phyloP scores from a whole-genome alignment of 2,888 invertebrate genomes.

The Cordylochernes scorpioides region DNA sequence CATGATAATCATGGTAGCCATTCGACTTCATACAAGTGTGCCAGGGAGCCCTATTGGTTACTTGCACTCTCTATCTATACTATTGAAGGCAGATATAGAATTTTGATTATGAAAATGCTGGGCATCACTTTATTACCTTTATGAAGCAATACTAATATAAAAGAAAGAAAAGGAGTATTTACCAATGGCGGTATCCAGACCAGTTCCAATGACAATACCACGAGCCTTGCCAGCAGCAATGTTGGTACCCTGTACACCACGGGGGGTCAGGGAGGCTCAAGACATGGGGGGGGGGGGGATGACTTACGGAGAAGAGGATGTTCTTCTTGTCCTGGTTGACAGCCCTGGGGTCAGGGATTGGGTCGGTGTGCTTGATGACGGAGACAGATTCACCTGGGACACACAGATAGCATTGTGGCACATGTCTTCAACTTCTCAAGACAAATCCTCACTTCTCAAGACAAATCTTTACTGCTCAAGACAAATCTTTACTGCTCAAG shows the following conservation, averaged over 20 bases:
- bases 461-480: too few relatives aligned
- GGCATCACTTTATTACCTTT: too few relatives aligned
- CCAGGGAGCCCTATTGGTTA: too few relatives aligned
- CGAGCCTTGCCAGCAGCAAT: conserved; percentile 97
- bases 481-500: too few relatives aligned
- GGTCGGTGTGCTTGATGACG: conserved; percentile 94
- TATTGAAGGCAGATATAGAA: too few relatives aligned
- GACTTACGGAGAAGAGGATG: conserved; percentile 61
- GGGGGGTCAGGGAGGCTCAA: not conserved
- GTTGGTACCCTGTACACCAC: conserved; percentile 49
- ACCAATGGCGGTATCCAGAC: conserved; percentile 91
- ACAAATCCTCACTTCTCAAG: too few relatives aligned
- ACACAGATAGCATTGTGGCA: conserved; percentile 4
- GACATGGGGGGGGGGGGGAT: not conserved
- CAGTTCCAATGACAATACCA: conserved; percentile 92
- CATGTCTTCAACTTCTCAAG: too few relatives aligned
- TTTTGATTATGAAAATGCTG: too few relatives aligned
- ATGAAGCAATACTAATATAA: too few relatives aligned
- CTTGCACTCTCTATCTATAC: too few relatives aligned
- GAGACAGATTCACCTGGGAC: conserved; percentile 72
- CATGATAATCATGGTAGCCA: too few relatives aligned
- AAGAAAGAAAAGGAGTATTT: conserved; percentile 14
- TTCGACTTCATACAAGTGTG: too few relatives aligned
- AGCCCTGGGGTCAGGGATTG: conserved; percentile 88
- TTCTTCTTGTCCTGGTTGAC: conserved; percentile 99